phyloP scores from a whole-genome alignment of 2,797 vertebrate species.

The Streptopelia turtur region DNA sequence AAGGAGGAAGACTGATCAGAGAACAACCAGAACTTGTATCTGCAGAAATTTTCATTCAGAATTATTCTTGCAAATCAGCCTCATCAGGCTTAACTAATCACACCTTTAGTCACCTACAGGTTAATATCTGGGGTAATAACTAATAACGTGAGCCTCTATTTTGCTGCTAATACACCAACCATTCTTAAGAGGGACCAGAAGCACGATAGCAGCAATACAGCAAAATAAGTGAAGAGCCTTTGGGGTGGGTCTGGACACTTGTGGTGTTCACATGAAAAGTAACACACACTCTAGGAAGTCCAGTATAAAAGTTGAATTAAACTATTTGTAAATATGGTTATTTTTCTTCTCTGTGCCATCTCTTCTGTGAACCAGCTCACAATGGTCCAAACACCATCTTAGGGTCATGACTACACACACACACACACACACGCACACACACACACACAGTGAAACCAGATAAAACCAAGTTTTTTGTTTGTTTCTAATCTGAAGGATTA shows the following conservation, averaged over 20 bases:
- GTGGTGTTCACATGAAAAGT: neutral
- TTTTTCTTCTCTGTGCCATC: neutral
- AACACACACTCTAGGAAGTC: neutral
- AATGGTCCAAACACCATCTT: neutral
- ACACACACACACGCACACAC: neutral
- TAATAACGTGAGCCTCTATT: neutral
- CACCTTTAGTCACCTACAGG: neutral
- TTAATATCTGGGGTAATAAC: neutral
- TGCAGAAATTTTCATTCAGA: neutral
- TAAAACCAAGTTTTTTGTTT: neutral
- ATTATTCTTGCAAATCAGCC: neutral
- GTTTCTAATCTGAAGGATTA: neutral
- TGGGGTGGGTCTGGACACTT: neutral
- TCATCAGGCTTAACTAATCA: neutral
- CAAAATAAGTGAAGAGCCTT: neutral
- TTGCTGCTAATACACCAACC: neutral
- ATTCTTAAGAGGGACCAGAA: neutral
- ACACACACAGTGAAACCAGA: neutral
- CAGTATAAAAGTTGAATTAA: neutral
- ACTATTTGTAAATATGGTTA: neutral
- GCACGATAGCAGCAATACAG: neutral
- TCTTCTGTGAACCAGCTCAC: neutral
- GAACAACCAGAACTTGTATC: neutral
- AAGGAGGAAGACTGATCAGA: neutral
- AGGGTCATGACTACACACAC: neutral